Conservation (phyloP, 2,888 invertebrate species). For the Patella pellucida region DNA sequence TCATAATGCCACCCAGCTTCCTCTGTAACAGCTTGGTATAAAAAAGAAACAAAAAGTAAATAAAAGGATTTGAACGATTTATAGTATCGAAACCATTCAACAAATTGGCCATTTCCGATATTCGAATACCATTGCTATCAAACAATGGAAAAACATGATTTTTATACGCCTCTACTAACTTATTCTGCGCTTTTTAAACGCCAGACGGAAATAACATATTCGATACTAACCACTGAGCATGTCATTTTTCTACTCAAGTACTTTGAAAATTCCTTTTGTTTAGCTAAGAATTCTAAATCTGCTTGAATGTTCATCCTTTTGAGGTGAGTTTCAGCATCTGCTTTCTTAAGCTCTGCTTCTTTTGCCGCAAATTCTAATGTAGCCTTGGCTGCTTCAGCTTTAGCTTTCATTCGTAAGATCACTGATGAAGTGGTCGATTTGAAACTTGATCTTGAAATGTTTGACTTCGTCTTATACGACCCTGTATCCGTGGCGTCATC, state of each 20-base stretch:
- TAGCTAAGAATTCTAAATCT: slow-evolving; percentile 6
- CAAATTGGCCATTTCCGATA: too few species aligned
- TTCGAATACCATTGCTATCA: too few species aligned
- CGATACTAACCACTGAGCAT: too few species aligned
- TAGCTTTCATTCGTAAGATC: slow-evolving; percentile 8
- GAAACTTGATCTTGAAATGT: too few species aligned
- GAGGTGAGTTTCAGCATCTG: slow-evolving; percentile 8
- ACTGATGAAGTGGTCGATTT: too few species aligned
- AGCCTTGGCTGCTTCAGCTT: slow-evolving; percentile 18
- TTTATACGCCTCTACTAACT: not conserved
- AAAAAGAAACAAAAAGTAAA: too few species aligned
- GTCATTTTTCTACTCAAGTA: too few species aligned
- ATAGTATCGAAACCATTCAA: too few species aligned
- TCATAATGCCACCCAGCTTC: not conserved
- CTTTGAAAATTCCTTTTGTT: slow-evolving; percentile 23
- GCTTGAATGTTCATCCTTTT: slow-evolving; percentile 16
- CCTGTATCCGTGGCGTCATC: not conserved
- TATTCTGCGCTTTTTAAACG: too few species aligned
- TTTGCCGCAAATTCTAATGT: slow-evolving; percentile 8
- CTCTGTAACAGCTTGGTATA: slow-evolving; percentile 15
- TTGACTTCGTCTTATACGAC: not conserved
- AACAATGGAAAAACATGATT: too few species aligned
- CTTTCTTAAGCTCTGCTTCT: slow-evolving; percentile 15
- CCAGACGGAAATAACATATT: too few species aligned
- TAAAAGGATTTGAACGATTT: too few species aligned